Conservation (phyloP, 2,888 invertebrate species). For the Polydrusus cervinus region DNA sequence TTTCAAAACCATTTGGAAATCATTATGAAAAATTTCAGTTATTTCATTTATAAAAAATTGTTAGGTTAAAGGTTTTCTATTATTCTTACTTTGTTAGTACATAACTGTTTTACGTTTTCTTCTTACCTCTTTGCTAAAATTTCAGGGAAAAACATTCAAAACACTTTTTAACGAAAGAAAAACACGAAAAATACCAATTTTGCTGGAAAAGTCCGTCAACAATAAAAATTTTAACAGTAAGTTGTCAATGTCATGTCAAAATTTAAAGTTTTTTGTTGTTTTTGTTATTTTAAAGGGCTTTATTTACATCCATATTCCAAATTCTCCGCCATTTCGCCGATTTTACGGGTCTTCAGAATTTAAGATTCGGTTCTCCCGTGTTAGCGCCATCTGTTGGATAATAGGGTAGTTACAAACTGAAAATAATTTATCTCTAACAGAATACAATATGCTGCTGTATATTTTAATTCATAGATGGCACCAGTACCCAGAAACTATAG, state of each 20-base stretch:
- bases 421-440: not conserved
- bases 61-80: constrained; percentile 10
- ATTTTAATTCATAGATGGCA: not conserved
- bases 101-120: not conserved
- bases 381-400: not conserved
- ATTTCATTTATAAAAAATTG: not conserved
- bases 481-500: not conserved
- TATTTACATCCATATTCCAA: not conserved
- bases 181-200: constrained; percentile 19
- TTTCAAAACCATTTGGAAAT: no score
- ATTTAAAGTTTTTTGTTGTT: no score
- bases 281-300: not conserved
- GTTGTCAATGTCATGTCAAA: not conserved
- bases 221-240: not conserved
- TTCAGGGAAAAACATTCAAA: constrained; percentile 34
- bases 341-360: not conserved
- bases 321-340: not conserved
- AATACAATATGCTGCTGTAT: no score
- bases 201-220: constrained; percentile 3
- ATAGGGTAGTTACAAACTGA: not conserved
- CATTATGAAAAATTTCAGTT: not conserved
- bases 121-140: constrained; percentile 25
- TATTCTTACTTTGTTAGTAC: not conserved
- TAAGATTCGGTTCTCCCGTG: no score
- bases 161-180: constrained; percentile 11